Conservation (phyloP, 1,140 invertebrate species). For the Stratiolaelaps scimitus region DNA sequence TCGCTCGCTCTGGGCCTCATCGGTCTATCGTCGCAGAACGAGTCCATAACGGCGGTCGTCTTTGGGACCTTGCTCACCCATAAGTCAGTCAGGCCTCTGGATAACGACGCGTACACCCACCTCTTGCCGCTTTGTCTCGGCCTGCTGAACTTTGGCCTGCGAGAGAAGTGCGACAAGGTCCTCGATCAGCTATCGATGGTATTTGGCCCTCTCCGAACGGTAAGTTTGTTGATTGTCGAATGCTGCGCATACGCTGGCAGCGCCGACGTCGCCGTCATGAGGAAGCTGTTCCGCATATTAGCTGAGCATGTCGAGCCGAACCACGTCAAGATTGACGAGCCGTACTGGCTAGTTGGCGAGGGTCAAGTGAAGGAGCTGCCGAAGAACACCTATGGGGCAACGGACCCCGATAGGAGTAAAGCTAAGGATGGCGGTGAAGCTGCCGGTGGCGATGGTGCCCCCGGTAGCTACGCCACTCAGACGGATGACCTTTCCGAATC, state of each 20-base stretch:
- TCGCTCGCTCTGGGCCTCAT: slow-evolving; percentile 92
- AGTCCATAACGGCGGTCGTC: slow-evolving; percentile 73
- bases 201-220: slow-evolving; percentile 81
- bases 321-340: slow-evolving; percentile 43
- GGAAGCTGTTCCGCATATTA: slow-evolving; percentile 90
- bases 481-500: no score
- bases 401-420: slow-evolving; percentile 22
- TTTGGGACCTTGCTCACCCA: slow-evolving; percentile 74
- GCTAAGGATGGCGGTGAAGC: slow-evolving; percentile 47
- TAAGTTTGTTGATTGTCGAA: slow-evolving; percentile 88
- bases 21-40: slow-evolving; percentile 84
- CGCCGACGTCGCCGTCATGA: slow-evolving; percentile 95
- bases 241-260: slow-evolving; percentile 98
- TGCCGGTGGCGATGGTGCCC: no score
- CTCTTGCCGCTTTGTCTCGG: slow-evolving; percentile 89
- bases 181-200: slow-evolving; percentile 82
- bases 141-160: slow-evolving; percentile 73
- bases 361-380: background rate
- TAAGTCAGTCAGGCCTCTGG: slow-evolving; percentile 55
- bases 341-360: no score
- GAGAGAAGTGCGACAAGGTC: slow-evolving; percentile 83
- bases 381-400: background rate
- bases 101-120: slow-evolving; percentile 68
- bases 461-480: slow-evolving; percentile 30
- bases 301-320: slow-evolving; percentile 81